Evolutionary conservation across 2,113 vertebrate species (phyloP).

Genomic region (Oryzias javanicus): DNA sequence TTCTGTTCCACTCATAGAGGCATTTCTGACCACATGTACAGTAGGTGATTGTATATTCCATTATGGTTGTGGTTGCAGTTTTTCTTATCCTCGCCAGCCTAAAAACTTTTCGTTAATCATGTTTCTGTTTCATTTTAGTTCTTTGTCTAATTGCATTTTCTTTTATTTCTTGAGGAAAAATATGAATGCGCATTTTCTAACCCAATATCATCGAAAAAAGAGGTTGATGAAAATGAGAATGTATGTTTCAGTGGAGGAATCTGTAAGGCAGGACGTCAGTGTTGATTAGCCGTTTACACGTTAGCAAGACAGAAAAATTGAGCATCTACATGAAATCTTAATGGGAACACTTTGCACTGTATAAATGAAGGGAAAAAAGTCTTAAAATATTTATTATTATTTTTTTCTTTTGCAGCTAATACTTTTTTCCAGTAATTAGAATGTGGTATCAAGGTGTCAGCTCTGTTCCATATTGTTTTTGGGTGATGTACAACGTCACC

Average conservation of each 20-base stretch:
- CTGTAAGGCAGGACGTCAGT: constrained; percentile 55
- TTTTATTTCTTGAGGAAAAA: constrained; percentile 24
- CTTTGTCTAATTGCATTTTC: constrained; percentile 54
- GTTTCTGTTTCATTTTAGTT: constrained; percentile 48
- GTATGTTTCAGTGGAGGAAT: constrained; percentile 50
- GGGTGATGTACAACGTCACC: no score
- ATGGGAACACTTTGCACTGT: no score
- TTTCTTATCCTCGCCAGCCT: constrained; percentile 1
- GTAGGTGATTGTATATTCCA: no score
- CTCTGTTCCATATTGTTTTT: no score
- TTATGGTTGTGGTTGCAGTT: no score
- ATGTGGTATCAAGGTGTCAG: no score
- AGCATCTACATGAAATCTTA: constrained; percentile 24
- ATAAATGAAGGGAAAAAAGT: no score
- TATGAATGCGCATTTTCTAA: constrained; percentile 54
- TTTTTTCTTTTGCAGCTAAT: no score
- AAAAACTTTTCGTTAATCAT: constrained; percentile 55
- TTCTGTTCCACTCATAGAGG: no score
- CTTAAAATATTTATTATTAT: no score
- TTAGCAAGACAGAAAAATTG: constrained; percentile 25
- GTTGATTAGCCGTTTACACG: constrained; percentile 52
- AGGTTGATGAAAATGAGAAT: constrained; percentile 55
- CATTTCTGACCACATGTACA: no score
- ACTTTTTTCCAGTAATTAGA: no score
- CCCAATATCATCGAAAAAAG: constrained; percentile 50